Evolutionary conservation across 2,113 vertebrate species (phyloP).

Genomic region (Solea senegalensis): DNA sequence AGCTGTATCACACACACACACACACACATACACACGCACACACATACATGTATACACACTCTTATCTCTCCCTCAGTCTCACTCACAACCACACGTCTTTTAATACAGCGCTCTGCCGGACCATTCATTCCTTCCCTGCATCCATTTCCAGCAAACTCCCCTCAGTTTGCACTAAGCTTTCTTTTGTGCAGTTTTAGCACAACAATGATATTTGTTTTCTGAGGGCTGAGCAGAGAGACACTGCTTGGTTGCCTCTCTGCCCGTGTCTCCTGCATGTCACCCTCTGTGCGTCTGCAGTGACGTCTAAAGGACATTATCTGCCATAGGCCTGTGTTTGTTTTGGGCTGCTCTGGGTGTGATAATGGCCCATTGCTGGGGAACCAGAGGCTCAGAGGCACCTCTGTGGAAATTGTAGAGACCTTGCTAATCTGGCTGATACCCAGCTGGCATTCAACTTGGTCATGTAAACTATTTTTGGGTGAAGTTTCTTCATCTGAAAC

Average conservation of each 20-base stretch:
- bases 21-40: slow-evolving; percentile 6
- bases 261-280: slow-evolving; percentile 69
- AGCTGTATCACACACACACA: slow-evolving; percentile 24
- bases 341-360: slow-evolving; percentile 69
- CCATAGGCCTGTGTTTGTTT: slow-evolving; percentile 78
- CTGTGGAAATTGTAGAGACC: slow-evolving; percentile 58
- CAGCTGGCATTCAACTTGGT: slow-evolving; percentile 47
- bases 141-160: slow-evolving; percentile 63
- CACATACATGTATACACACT: slow-evolving; percentile 47
- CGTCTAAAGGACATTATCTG: slow-evolving; percentile 77
- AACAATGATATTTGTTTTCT: slow-evolving; percentile 74
- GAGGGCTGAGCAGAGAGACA: slow-evolving; percentile 53
- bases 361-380: slow-evolving; percentile 75
- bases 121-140: slow-evolving; percentile 54
- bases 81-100: slow-evolving; percentile 34
- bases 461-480: slow-evolving; percentile 17
- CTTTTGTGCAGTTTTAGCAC: slow-evolving; percentile 54
- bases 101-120: slow-evolving; percentile 28
- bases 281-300: slow-evolving; percentile 73
- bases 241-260: slow-evolving; percentile 49
- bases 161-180: slow-evolving; percentile 44
- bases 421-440: slow-evolving; percentile 51
- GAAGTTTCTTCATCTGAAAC: slow-evolving; percentile 35
- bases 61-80: slow-evolving; percentile 54
- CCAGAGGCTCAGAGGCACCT: slow-evolving; percentile 49